phyloP scores from a whole-genome alignment of 2,888 invertebrate species.

The Aelia acuminata region DNA sequence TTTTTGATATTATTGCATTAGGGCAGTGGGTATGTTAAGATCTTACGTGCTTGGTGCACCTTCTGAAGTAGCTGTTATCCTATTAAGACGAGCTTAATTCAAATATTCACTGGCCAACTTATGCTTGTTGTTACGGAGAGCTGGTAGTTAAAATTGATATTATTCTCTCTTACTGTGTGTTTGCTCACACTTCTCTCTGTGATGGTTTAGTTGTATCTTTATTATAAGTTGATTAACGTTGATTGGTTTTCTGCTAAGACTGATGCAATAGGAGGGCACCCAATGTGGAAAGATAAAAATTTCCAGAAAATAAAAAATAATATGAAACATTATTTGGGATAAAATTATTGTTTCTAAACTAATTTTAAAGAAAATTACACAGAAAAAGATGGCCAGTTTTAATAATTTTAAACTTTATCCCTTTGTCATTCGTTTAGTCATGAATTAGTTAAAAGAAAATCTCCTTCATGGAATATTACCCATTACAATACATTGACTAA shows the following conservation, averaged over 20 bases:
- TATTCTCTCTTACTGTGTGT: constrained; percentile 30
- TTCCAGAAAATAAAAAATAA: too few species aligned
- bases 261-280: not conserved
- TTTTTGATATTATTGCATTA: constrained; percentile 40
- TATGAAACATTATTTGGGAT: not conserved
- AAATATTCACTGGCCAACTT: constrained; percentile 7
- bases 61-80: not conserved
- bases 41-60: constrained; percentile 36
- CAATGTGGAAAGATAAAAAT: not conserved
- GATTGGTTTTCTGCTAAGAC: constrained; percentile 34
- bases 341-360: too few species aligned
- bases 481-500: not conserved
- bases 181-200: constrained; percentile 13
- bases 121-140: not conserved
- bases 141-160: not conserved
- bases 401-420: too few species aligned
- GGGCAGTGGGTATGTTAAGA: constrained; percentile 37
- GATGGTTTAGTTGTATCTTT: constrained; percentile 41
- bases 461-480: not conserved
- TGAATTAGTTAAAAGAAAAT: too few species aligned
- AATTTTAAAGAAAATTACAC: not conserved
- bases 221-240: constrained; percentile 26
- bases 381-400: not conserved
- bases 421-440: too few species aligned
- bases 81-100: constrained; percentile 5